Percentiles rank a stretch among this genome's conserved stretches.
phyloP scores from a whole-genome alignment of 2,888 invertebrate genomes.

The Trachelus stipa region DNA sequence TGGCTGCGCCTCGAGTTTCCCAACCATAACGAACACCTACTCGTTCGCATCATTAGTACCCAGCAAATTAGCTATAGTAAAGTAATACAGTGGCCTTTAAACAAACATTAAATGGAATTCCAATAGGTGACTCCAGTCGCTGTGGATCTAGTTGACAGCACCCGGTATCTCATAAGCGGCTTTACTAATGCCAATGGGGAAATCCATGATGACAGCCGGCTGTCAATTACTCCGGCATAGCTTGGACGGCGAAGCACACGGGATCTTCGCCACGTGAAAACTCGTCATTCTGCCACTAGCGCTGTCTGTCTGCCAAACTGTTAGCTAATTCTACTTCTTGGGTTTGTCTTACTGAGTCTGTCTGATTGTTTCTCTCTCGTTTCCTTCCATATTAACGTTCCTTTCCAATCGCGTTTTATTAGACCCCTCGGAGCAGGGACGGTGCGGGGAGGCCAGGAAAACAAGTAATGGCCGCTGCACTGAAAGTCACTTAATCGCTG shows the following conservation, averaged over 20 bases:
- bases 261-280: neutral
- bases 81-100: neutral
- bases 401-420: neutral
- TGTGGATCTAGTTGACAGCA: neutral
- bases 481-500: neutral
- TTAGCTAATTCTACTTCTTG: neutral
- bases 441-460: neutral
- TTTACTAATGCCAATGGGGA: neutral
- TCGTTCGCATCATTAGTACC: constrained; percentile 4
- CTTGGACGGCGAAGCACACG: neutral
- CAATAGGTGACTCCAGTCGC: neutral
- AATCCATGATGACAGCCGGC: neutral
- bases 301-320: neutral
- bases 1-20: constrained; percentile 22
- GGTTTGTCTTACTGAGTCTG: too few relatives aligned
- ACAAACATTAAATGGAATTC: neutral
- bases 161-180: neutral
- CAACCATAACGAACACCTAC: constrained; percentile 36
- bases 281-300: neutral
- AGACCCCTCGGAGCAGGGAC: neutral
- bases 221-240: neutral
- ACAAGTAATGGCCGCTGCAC: neutral
- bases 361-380: neutral
- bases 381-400: neutral
- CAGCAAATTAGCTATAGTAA: neutral